Conservation (phyloP, 2,888 invertebrate genomes). For the Dynastes tityus region DNA sequence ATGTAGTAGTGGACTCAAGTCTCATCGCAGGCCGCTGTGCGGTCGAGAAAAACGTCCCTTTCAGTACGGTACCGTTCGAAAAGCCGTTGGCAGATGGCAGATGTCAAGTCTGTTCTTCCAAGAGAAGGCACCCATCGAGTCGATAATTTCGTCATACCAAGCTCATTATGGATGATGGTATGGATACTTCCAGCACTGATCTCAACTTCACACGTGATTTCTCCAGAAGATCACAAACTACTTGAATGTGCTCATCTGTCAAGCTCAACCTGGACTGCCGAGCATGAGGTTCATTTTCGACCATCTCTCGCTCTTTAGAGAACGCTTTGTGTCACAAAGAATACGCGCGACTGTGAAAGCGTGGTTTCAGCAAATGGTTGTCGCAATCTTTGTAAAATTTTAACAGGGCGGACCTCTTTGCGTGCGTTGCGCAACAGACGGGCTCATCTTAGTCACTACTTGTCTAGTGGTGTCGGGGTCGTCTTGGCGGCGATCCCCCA, state of each 20-base stretch:
- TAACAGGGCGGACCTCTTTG: not conserved
- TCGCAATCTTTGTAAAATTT: constrained; percentile 14
- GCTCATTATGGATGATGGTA: not conserved
- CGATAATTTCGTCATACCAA: not conserved
- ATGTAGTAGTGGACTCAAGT: not conserved
- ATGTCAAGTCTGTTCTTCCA: too few species aligned
- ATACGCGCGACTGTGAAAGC: not conserved
- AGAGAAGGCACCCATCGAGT: not conserved
- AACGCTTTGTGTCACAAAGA: not conserved
- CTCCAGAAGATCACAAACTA: not conserved
- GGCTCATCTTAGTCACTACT: too few species aligned
- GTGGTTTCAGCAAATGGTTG: not conserved
- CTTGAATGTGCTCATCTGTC: not conserved
- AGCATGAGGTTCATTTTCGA: not conserved
- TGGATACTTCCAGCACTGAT: not conserved
- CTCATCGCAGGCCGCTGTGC: not conserved
- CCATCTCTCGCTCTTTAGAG: not conserved
- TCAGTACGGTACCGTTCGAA: not conserved
- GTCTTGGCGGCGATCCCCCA: too few species aligned
- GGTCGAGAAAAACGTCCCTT: not conserved
- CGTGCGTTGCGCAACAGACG: too few species aligned
- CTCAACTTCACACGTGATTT: not conserved
- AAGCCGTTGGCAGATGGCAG: not conserved
- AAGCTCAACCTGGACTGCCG: not conserved
- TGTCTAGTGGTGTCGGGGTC: too few species aligned